phyloP scores from a whole-genome alignment of 92 coral and sea anemone species.

The Nematostella vectensis region DNA sequence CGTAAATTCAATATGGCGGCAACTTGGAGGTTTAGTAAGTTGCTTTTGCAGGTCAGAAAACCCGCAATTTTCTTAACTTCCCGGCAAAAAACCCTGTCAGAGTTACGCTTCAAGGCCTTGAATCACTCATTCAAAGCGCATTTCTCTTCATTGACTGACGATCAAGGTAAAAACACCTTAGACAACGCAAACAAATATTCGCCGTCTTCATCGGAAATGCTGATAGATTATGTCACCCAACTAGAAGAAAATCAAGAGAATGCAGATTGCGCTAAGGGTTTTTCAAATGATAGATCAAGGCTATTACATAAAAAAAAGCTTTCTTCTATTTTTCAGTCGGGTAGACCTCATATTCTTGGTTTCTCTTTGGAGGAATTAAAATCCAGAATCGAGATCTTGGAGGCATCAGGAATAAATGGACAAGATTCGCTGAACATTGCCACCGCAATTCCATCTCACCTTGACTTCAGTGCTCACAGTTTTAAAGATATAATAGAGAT shows the following conservation, averaged over 20 bases:
- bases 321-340: conserved; percentile 25
- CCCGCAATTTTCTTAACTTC: too few species aligned
- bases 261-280: background rate
- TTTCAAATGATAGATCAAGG: conserved; percentile 15
- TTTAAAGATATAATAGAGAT: conserved; percentile 51
- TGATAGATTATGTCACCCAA: conserved; percentile 13
- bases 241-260: conserved; percentile 4
- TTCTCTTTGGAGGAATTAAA: conserved; percentile 42
- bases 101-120: too few species aligned
- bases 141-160: too few species aligned
- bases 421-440: conserved; percentile 75
- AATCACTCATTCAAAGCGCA: too few species aligned
- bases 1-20: too few species aligned
- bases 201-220: too few species aligned
- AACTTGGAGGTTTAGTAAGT: too few species aligned
- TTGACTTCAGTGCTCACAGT: conserved; percentile 39
- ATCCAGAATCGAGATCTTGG: conserved; percentile 50
- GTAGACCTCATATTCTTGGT: conserved; percentile 61
- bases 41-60: too few species aligned
- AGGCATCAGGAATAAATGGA: conserved; percentile 44
- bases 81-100: too few species aligned
- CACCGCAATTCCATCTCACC: conserved; percentile 66
- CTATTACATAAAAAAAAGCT: conserved; percentile 21
- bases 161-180: too few species aligned
- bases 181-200: too few species aligned